These are phyloP conservation scores for Scrobipalpa atriplicella DNA, from an alignment of 2,888 invertebrate species.

Conservation along the genomic window DNA sequence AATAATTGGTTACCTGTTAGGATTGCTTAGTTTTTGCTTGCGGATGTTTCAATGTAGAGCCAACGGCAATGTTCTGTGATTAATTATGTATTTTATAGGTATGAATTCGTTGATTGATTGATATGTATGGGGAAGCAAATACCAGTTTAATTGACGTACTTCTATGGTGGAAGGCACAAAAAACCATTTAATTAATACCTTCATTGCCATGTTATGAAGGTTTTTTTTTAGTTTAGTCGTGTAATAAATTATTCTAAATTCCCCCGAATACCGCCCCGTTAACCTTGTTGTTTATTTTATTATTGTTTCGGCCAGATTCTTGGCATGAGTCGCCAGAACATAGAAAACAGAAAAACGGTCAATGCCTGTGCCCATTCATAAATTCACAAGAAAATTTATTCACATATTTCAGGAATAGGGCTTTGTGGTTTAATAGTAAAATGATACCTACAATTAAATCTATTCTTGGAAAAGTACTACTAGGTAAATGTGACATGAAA, in stretches of 20 bases:
- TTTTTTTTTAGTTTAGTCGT: not conserved
- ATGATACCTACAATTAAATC: no score
- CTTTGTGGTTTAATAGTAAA: not conserved
- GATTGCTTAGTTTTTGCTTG: constrained; percentile 10
- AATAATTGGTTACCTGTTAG: constrained; percentile 9
- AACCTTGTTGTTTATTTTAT: constrained; percentile 25
- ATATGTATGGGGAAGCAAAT: not conserved
- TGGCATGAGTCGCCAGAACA: constrained; percentile 7
- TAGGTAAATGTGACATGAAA: no score
- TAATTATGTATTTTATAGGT: not conserved
- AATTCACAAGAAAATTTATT: not conserved
- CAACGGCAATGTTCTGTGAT: not conserved
- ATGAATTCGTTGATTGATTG: not conserved
- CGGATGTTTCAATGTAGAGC: constrained; percentile 5
- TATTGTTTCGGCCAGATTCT: constrained; percentile 25
- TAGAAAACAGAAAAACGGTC: not conserved
- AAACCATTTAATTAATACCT: no score
- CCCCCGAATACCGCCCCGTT: constrained; percentile 3
- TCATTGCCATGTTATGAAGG: no score
- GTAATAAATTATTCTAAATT: constrained; percentile 14
- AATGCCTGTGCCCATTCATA: constrained; percentile 24
- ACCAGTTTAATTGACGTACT: not conserved
- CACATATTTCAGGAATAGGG: not conserved
- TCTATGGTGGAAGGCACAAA: no score
- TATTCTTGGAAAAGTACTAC: no score